These are phyloP conservation scores for Oxycera nigricornis DNA, from an alignment of 2,888 invertebrate genomes.

Conservation along the genomic window DNA sequence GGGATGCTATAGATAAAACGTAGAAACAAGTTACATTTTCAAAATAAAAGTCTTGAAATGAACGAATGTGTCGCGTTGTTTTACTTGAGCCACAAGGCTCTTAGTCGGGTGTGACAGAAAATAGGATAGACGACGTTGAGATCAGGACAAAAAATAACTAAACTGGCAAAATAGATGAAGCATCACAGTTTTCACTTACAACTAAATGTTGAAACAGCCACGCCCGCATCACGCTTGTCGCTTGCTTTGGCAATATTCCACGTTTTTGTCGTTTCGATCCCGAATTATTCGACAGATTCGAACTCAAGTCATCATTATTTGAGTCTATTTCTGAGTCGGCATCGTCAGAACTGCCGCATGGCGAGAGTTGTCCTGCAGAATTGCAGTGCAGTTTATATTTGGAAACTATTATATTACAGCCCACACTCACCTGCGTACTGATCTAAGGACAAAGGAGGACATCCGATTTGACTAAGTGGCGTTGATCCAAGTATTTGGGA, in stretches of 20 bases:
- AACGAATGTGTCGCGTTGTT: background rate
- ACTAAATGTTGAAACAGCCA: conserved; percentile 97
- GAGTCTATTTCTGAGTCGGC: conserved; percentile 66
- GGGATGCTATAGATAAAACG: conserved; percentile 75
- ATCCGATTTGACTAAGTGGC: conserved; percentile 85
- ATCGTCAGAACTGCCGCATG: conserved; percentile 61
- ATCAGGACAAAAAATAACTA: no score
- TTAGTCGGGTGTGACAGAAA: background rate
- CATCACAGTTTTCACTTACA: no score
- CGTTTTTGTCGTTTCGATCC: conserved; percentile 76
- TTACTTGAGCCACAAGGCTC: conserved; percentile 5
- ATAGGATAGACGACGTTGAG: background rate
- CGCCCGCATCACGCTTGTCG: conserved; percentile 94
- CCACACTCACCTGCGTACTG: conserved; percentile 64
- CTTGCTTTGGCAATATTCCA: conserved; percentile 93
- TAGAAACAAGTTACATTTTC: background rate
- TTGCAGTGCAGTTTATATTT: no score
- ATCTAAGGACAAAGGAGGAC: conserved; percentile 64
- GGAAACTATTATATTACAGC: background rate
- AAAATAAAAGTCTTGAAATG: background rate
- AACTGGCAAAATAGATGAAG: no score
- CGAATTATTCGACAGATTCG: conserved; percentile 59
- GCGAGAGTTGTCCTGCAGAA: conserved; percentile 64
- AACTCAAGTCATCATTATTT: conserved; percentile 67
- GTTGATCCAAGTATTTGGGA: conserved; percentile 81